Percentiles rank a stretch among this genome's conserved stretches.
These are phyloP conservation scores for Sarcophaga caerulescens DNA, from an alignment of 2,888 invertebrate genomes.

Conservation along the genomic window DNA sequence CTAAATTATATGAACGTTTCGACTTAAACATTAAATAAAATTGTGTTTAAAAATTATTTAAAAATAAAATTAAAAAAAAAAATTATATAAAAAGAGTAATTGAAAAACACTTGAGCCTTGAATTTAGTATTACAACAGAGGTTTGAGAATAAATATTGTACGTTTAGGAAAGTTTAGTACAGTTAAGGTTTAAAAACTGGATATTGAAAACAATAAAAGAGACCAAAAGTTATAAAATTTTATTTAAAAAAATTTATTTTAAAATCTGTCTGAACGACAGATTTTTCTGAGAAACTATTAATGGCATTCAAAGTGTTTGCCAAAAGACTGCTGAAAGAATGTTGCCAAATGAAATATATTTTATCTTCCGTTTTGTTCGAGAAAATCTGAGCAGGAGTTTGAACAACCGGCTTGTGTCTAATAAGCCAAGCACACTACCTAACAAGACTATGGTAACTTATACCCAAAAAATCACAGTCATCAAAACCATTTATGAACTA, in stretches of 20 bases:
- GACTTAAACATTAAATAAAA: slow-evolving; percentile 33
- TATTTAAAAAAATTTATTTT: neutral
- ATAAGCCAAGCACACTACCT: too few relatives aligned
- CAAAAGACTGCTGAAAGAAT: too few relatives aligned
- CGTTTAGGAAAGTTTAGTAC: neutral
- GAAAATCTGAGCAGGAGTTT: too few relatives aligned
- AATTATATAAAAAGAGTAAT: neutral
- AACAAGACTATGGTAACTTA: too few relatives aligned
- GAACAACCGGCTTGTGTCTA: too few relatives aligned
- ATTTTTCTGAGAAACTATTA: too few relatives aligned
- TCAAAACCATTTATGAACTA: too few relatives aligned
- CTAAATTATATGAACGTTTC: slow-evolving; percentile 60
- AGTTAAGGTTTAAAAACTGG: neutral
- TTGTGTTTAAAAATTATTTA: neutral
- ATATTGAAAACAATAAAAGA: neutral
- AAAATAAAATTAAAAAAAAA: neutral
- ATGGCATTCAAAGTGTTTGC: too few relatives aligned
- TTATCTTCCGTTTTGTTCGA: too few relatives aligned
- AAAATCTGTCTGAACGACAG: too few relatives aligned
- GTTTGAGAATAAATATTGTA: neutral
- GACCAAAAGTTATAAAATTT: neutral
- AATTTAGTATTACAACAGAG: neutral
- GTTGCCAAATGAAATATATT: too few relatives aligned
- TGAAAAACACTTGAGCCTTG: slow-evolving; percentile 53
- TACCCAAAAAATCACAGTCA: too few relatives aligned